Evolutionary conservation across 2,797 vertebrate genomes (phyloP).

Genomic region (Choloepus didactylus): DNA sequence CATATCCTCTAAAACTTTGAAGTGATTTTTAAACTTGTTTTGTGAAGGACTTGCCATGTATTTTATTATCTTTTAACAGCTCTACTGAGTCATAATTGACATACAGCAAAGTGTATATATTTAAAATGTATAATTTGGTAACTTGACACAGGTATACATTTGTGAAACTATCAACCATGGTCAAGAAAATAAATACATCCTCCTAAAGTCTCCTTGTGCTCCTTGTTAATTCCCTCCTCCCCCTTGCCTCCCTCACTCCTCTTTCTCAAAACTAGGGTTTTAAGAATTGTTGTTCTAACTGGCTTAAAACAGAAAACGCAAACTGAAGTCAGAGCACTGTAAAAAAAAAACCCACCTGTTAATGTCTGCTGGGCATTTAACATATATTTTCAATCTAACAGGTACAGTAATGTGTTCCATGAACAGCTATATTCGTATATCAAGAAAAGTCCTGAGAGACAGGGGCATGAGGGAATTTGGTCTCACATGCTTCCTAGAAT

Average conservation of each 20-base stretch:
- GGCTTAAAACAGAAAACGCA: neutral
- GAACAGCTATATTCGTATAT: neutral
- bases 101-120: neutral
- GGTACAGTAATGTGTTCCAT: neutral
- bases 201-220: neutral
- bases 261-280: neutral
- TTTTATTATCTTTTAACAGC: neutral
- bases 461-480: neutral
- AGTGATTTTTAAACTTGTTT: neutral
- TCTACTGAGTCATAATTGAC: neutral
- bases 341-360: neutral
- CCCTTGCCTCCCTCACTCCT: neutral
- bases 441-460: slow-evolving; percentile 7
- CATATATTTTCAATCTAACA: slow-evolving; percentile 15
- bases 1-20: neutral
- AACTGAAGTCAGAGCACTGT: neutral
- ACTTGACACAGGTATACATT: neutral
- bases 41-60: neutral
- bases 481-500: neutral
- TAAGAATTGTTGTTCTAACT: neutral
- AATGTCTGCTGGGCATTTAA: neutral
- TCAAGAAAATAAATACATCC: neutral
- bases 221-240: neutral
- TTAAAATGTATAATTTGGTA: neutral
- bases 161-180: neutral